Percentiles rank a stretch among this genome's conserved stretches.
These are phyloP conservation scores for Crotophaga sulcirostris DNA, from an alignment of 2,113 vertebrate genomes.

Conservation along the genomic window DNA sequence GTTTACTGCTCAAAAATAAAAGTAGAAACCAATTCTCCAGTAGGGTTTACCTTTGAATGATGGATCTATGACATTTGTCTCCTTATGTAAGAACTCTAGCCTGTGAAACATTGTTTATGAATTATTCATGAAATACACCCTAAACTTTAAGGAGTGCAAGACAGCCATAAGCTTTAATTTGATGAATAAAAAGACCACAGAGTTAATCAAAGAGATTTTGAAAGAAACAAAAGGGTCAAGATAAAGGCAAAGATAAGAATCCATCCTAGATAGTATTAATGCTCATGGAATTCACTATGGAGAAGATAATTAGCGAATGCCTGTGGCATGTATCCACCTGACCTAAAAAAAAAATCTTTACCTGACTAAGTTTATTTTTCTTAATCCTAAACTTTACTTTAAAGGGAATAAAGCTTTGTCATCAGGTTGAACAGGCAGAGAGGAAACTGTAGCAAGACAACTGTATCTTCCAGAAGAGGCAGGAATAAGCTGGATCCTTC, in stretches of 20 bases:
- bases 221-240: background rate
- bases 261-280: background rate
- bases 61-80: background rate
- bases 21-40: background rate
- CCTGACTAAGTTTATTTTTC: background rate
- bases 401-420: background rate
- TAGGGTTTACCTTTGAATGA: background rate
- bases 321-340: background rate
- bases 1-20: background rate
- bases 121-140: background rate
- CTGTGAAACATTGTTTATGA: background rate
- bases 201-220: background rate
- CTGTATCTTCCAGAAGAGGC: background rate
- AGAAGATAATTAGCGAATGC: background rate
- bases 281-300: background rate
- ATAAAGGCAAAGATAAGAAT: background rate
- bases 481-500: slow-evolving; percentile 13
- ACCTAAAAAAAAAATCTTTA: background rate
- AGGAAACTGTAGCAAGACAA: background rate
- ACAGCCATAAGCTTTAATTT: background rate
- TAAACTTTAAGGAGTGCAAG: background rate
- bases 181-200: background rate
- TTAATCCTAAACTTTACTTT: background rate
- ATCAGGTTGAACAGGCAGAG: background rate
- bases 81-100: background rate